Conservation (phyloP, 2,888 invertebrate species). For the Dasypolia templi region DNA sequence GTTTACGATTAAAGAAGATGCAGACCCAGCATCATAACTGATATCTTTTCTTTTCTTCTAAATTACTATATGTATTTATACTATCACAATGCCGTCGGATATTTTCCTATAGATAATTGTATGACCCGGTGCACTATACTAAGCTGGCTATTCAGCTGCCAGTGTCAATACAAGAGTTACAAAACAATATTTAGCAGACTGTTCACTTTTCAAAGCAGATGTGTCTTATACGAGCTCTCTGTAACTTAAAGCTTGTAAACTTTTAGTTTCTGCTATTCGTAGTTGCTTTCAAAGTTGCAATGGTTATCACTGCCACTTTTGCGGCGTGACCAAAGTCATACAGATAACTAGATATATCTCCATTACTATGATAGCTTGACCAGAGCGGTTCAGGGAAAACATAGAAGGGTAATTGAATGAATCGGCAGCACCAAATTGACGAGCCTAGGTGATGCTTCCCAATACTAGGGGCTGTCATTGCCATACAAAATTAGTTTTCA, state of each 20-base stretch:
- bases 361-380: background rate
- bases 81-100: background rate
- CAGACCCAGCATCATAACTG: background rate
- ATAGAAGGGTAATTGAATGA: background rate
- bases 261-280: too few relatives aligned
- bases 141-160: too few relatives aligned
- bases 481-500: conserved; percentile 3
- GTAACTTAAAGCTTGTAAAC: too few relatives aligned
- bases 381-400: background rate
- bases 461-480: background rate
- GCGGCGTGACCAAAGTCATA: background rate
- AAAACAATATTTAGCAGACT: too few relatives aligned
- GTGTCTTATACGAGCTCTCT: too few relatives aligned
- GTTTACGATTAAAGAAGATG: conserved; percentile 14
- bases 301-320: too few relatives aligned
- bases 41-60: background rate
- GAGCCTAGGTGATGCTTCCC: background rate
- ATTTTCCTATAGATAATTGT: background rate
- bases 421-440: background rate
- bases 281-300: too few relatives aligned
- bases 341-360: too few relatives aligned
- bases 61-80: background rate
- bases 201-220: too few relatives aligned
- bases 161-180: background rate
- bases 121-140: too few relatives aligned